Base-by-base conservation (phyloP, 1,140 invertebrate species). In the Hesperophylax magnus region DNA sequence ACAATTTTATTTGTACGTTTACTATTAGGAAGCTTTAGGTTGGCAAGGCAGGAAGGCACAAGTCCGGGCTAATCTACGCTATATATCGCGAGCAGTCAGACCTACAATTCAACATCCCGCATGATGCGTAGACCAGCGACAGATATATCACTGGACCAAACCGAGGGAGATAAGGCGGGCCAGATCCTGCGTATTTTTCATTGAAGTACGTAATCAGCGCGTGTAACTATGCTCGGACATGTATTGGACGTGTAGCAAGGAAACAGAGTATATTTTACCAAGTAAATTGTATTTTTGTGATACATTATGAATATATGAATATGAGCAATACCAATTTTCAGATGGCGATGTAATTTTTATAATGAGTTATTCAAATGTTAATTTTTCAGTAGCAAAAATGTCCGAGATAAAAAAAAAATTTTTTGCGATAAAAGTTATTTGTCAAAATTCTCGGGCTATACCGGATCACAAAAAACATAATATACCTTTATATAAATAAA, bases 51-150 rank as follows among this genome's bases (percentile, higher is more conserved):
- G 9, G 2, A 65, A 22, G 63, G 31, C 31, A 72, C 18, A 72
- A 72, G 31, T 47, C 69, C 47, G 15, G 6, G 18, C 18, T 47
- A 72, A 72, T 72, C 69, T 53, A 20, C n/a, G 69, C 69, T 39
- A 72, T 72, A 47, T 72, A 72, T 72, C 39, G 69, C n/a, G n/a
- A 39, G 69, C 18, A 72, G 69, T 72, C 39, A 15, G n/a, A 3
- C 31, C 18, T 53, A n/a, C 31, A 69, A 34, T 27, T 24, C 34
- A 34, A 15, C 69, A 47, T 65, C 18, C 22, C 15, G 24, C n/a
- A 65, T 65, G 63, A 8, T 31, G 63, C 24, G 24, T 72, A 14
- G 39, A 72, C 69, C 69, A 47, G 39, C 39, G 39, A 3, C 39
- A 47, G 31, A 72, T 72, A 20, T 72, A 72, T 72, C 47, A 72